These are phyloP conservation scores for Baccha elongata DNA, from an alignment of 2,888 invertebrate species.

Conservation along the genomic window DNA sequence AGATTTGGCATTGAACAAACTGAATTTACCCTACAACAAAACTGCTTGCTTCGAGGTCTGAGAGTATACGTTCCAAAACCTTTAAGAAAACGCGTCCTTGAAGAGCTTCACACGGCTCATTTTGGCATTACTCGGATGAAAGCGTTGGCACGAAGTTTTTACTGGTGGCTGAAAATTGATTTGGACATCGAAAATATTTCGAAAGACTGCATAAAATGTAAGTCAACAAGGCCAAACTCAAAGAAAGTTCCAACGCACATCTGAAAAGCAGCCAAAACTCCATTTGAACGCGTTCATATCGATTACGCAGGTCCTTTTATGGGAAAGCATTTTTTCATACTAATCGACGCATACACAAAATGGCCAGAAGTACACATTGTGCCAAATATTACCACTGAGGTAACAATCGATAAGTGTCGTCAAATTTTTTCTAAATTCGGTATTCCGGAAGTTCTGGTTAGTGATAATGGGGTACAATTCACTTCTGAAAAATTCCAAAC, in stretches of 20 bases:
- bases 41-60: slow-evolving; percentile 37
- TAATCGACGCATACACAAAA: slow-evolving; percentile 77
- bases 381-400: not conserved
- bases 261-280: slow-evolving; percentile 61
- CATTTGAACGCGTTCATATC: slow-evolving; percentile 72
- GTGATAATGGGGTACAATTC: slow-evolving; percentile 4
- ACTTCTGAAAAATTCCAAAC: not conserved
- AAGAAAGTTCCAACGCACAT: slow-evolving; percentile 37
- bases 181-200: slow-evolving; percentile 71
- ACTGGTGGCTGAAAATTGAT: slow-evolving; percentile 74
- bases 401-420: slow-evolving; percentile 3
- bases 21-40: slow-evolving; percentile 29
- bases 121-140: slow-evolving; percentile 57
- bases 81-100: slow-evolving; percentile 14
- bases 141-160: slow-evolving; percentile 50
- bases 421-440: slow-evolving; percentile 13
- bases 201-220: slow-evolving; percentile 28
- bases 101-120: slow-evolving; percentile 54
- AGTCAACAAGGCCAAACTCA: slow-evolving; percentile 33
- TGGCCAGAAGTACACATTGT: not conserved
- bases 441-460: slow-evolving; percentile 11
- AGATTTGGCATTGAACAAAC: slow-evolving; percentile 30
- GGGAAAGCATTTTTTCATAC: slow-evolving; percentile 75
- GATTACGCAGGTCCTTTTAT: slow-evolving; percentile 67
- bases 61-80: slow-evolving; percentile 43